Evolutionary conservation across 2,113 vertebrate genomes (phyloP).

Genomic region (Muscicapa adusta): DNA sequence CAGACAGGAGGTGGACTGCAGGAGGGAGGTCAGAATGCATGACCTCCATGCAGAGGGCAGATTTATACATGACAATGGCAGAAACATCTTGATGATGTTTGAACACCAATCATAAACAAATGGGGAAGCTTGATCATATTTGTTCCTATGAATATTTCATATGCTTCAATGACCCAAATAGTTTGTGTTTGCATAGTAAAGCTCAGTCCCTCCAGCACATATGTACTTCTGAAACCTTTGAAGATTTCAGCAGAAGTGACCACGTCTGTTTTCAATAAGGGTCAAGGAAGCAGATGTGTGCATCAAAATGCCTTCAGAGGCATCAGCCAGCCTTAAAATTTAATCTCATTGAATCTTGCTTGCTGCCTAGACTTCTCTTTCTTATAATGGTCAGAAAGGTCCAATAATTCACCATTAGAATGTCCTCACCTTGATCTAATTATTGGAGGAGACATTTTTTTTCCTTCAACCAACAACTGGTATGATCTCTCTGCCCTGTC

Average conservation of each 20-base stretch:
- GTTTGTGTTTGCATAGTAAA: not conserved
- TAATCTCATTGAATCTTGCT: not conserved
- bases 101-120: not conserved
- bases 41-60: not conserved
- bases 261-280: not conserved
- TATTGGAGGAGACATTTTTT: not conserved
- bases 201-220: not conserved
- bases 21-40: rapidly evolving
- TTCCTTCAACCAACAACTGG: not conserved
- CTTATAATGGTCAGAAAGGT: not conserved
- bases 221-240: not conserved
- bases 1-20: not conserved
- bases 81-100: not conserved
- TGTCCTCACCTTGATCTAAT: not conserved
- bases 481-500: not conserved
- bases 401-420: not conserved
- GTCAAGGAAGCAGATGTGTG: not conserved
- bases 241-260: not conserved
- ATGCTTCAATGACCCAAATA: not conserved
- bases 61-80: not conserved
- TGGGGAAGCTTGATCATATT: not conserved
- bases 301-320: not conserved
- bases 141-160: not conserved
- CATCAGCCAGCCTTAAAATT: not conserved
- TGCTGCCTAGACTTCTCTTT: not conserved